These are phyloP conservation scores for Seriola rivoliana DNA, from an alignment of 2,113 vertebrate species.

Conservation along the genomic window DNA sequence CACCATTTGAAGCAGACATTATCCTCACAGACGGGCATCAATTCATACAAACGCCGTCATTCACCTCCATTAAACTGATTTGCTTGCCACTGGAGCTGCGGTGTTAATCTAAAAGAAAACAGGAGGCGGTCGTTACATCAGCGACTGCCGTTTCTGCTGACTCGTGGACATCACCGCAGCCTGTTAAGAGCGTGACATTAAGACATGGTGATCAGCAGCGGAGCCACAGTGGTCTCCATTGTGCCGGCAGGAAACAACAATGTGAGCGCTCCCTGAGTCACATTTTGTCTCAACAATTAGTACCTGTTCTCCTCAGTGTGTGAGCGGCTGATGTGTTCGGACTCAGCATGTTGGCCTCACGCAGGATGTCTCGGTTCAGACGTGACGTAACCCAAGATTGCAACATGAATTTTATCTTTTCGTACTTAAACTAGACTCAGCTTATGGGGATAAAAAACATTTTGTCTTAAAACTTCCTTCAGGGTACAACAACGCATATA, in stretches of 20 bases:
- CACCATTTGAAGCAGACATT: neutral
- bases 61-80: neutral
- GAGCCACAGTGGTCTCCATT: constrained; percentile 41
- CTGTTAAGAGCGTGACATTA: constrained; percentile 20
- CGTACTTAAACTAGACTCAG: too few species aligned
- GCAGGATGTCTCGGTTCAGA: neutral
- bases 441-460: too few species aligned
- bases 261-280: constrained; percentile 1
- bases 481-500: too few species aligned
- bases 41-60: neutral
- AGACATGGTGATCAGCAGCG: constrained; percentile 34
- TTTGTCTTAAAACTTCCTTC: too few species aligned
- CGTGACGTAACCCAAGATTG: neutral
- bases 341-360: neutral
- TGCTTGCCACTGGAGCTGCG: neutral
- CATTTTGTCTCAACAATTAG: constrained; percentile 14
- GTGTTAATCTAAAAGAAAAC: constrained; percentile 10
- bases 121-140: constrained; percentile 15
- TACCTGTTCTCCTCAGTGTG: constrained; percentile 7
- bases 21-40: neutral
- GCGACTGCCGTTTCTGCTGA: constrained; percentile 18
- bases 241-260: constrained; percentile 28
- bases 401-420: neutral
- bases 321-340: constrained; percentile 30
- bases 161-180: neutral